These are phyloP conservation scores for Trachymyrmex cornetzi DNA, from an alignment of 1,140 invertebrate species.

Conservation along the genomic window DNA sequence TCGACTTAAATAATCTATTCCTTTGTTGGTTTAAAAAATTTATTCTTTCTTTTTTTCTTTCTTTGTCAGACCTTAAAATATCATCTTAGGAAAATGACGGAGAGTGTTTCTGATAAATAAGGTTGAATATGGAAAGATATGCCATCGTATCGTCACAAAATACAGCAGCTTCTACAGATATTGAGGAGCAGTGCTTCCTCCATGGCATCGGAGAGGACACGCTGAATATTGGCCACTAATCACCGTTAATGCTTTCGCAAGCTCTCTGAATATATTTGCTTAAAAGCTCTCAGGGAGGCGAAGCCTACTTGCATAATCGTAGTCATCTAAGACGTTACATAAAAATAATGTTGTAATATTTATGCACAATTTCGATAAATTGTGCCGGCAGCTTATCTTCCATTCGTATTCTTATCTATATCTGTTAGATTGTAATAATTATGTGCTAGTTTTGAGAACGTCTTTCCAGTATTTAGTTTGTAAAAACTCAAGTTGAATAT, in stretches of 20 bases:
- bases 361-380: not conserved
- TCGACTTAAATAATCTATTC: too few relatives aligned
- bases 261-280: conserved; percentile 56
- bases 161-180: not conserved
- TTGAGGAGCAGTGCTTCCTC: not conserved
- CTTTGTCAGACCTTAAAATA: not conserved
- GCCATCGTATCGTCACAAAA: not conserved
- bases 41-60: not conserved
- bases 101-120: not conserved
- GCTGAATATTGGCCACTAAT: conserved; percentile 50
- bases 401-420: not conserved
- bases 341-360: conserved; percentile 1
- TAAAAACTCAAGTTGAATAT: too few relatives aligned
- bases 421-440: too few relatives aligned
- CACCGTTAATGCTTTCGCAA: conserved; percentile 46
- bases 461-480: too few relatives aligned
- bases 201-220: not conserved
- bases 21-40: not conserved
- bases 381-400: not conserved
- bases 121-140: not conserved
- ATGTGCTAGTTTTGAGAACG: too few relatives aligned
- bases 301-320: conserved; percentile 21
- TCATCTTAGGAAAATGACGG: not conserved
- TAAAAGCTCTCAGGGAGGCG: conserved; percentile 45
- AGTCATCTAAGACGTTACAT: not conserved